Base-by-base conservation (phyloP, 2,113 vertebrate species). In the Oreotrochilus melanogaster region DNA sequence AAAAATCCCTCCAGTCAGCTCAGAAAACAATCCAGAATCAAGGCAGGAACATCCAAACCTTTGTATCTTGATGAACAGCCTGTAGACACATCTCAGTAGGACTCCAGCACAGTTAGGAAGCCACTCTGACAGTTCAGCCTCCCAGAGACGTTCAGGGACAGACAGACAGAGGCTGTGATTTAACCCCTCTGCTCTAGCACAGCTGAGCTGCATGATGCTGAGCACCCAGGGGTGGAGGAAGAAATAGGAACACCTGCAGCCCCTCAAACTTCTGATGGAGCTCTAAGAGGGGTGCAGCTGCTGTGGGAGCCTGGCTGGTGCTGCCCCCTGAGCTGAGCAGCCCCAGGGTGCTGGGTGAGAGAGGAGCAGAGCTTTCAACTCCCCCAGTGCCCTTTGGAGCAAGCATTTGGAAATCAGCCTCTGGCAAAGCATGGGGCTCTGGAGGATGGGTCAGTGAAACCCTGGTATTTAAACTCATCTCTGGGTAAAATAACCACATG, bases 61-160 rank as follows among this genome's bases (percentile, higher is more conserved):
- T 71, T 28, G 7, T 4, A 18, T 78, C 82, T 28, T 43, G 30
- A 48, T 5, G 45, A 57, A 80, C 9, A 66, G 51, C 18, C 39
- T 28, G 3, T 2, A 31, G 2, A 7, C 1, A 0, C 2, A 15
- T 2, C 21, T 7, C 57, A 47, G 1, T 1, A 69, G 51, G 12
- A 18, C 27, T 19, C 2, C 5, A 18, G 14, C 10, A 25, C 17
- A 28, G 7, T 2, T 6, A 31, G 31, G 31, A 17, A 28, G 31
- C 15, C 9, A 14, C n/a, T 73, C 47, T 3, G 14, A 3, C 2
- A 5, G 4, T 33, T n/a, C 21, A 30, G 10, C 9, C 22, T 8
- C 43, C 42, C 37, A 42, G 2, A 18, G 12, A 6, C 18, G 21
- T 3, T 12, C 43, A 53, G 31, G 12, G 35, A 37, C 39, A 39